Evolutionary conservation across 2,113 vertebrate species (phyloP).

Genomic region (Platichthys stellatus): DNA sequence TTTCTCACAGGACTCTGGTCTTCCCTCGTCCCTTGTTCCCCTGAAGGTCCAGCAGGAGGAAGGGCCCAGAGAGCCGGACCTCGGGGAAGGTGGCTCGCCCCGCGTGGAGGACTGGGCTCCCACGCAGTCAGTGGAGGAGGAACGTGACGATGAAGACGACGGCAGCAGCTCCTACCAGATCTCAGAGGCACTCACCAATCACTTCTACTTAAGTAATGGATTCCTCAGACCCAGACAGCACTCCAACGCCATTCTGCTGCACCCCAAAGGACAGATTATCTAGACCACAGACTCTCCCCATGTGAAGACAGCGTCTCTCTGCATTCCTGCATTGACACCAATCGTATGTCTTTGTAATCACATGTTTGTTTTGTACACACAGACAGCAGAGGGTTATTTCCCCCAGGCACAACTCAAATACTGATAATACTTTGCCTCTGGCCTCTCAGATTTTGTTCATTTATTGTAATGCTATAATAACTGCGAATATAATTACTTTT

Average conservation of each 20-base stretch:
- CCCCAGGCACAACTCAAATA: background rate
- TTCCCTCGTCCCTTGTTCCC: slow-evolving; percentile 75
- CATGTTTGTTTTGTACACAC: too few relatives aligned
- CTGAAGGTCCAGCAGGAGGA: slow-evolving; percentile 68
- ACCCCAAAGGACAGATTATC: slow-evolving; percentile 85
- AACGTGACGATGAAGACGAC: slow-evolving; percentile 20
- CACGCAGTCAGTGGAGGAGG: slow-evolving; percentile 8
- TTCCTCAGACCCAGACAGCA: slow-evolving; percentile 85
- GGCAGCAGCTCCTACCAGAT: slow-evolving; percentile 68
- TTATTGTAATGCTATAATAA: background rate
- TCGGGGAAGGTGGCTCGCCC: slow-evolving; percentile 12
- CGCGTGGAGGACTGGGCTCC: slow-evolving; percentile 33
- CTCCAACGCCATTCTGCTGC: slow-evolving; percentile 88
- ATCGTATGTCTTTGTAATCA: too few relatives aligned
- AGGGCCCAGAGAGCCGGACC: slow-evolving; percentile 26
- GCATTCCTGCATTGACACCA: background rate
- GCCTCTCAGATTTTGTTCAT: background rate
- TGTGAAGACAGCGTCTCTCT: background rate
- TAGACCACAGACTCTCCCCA: slow-evolving; percentile 47
- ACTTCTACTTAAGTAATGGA: slow-evolving; percentile 90
- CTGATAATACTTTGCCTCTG: background rate
- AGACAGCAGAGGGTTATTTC: background rate
- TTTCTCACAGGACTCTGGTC: slow-evolving; percentile 74
- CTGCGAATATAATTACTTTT: too few relatives aligned
- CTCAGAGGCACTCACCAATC: slow-evolving; percentile 84